A percentile compares a stretch with the other conserved stretches of the same genome.
These are phyloP conservation scores for Tribolium freemani DNA, from an alignment of 2,888 invertebrate genomes.

Conservation along the genomic window DNA sequence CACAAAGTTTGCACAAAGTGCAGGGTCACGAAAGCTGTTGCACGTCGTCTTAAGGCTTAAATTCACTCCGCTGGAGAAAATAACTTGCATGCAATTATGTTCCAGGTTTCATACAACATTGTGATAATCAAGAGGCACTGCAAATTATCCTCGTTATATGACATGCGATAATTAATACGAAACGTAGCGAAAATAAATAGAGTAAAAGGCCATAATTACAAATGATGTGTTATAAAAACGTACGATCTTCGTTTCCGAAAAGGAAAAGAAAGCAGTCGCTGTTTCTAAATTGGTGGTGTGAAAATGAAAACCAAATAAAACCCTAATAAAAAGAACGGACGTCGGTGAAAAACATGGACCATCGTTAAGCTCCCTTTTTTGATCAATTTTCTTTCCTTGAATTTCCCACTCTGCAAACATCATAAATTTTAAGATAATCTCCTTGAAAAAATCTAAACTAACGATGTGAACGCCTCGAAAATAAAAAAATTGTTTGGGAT, in stretches of 20 bases:
- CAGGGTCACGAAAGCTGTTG: background rate
- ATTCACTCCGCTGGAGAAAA: background rate
- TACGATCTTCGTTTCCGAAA: background rate
- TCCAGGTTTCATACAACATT: background rate
- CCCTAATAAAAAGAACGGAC: constrained; percentile 16
- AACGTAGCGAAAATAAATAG: background rate
- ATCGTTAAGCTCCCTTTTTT: constrained; percentile 31
- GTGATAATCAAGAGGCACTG: background rate
- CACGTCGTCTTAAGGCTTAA: background rate
- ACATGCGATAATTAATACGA: background rate
- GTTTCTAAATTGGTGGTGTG: constrained; percentile 17
- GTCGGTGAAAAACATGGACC: constrained; percentile 22
- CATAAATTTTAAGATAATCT: constrained; percentile 30
- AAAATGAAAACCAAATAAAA: constrained; percentile 31
- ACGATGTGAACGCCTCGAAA: background rate
- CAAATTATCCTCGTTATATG: background rate
- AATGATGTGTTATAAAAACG: background rate
- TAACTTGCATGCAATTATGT: background rate
- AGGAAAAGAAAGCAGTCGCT: background rate
- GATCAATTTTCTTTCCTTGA: constrained; percentile 28
- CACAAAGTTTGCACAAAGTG: background rate
- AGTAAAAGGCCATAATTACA: background rate
- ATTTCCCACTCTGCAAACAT: constrained; percentile 29
- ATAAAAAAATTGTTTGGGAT: background rate
- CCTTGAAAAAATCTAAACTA: background rate